These are phyloP conservation scores for Euwallacea similis DNA, from an alignment of 1,140 invertebrate species.

Conservation along the genomic window DNA sequence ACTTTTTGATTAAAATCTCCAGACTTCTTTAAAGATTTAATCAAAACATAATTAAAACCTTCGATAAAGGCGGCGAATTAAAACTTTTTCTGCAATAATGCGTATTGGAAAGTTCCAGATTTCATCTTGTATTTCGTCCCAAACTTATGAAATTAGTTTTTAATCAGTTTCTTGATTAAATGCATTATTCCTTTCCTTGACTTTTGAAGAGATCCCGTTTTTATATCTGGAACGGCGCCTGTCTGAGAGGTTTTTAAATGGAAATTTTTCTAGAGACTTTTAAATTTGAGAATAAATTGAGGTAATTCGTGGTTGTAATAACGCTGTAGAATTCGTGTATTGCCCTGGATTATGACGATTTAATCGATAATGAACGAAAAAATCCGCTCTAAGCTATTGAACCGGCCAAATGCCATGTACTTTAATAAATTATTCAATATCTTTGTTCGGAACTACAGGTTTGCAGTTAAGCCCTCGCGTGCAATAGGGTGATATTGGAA, in stretches of 20 bases:
- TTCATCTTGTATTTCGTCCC: conserved; percentile 31
- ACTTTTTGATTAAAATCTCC: no score
- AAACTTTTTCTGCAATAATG: conserved; percentile 27
- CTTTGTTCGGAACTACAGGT: background rate
- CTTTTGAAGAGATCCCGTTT: conserved; percentile 14
- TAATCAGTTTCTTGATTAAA: conserved; percentile 38
- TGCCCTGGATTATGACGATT: background rate
- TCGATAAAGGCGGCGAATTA: conserved; percentile 10
- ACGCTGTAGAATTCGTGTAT: background rate
- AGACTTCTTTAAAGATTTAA: background rate
- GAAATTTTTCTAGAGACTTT: conserved; percentile 20
- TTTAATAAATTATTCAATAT: conserved; percentile 6
- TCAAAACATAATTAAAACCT: conserved; percentile 30
- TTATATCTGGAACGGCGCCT: conserved; percentile 3
- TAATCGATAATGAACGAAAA: background rate
- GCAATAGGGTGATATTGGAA: background rate
- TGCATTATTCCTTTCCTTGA: conserved; percentile 35
- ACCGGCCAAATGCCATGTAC: no score
- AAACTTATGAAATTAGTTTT: conserved; percentile 38
- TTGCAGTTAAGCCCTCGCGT: background rate
- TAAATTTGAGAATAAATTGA: conserved; percentile 12
- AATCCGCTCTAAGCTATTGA: background rate
- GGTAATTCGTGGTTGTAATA: background rate
- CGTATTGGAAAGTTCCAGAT: conserved; percentile 33
- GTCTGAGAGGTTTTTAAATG: conserved; percentile 19